A percentile compares a stretch with the other conserved stretches of the same genome.
Evolutionary conservation across 2,888 invertebrate species (phyloP).

Genomic region (Odontocolon sp.): DNA sequence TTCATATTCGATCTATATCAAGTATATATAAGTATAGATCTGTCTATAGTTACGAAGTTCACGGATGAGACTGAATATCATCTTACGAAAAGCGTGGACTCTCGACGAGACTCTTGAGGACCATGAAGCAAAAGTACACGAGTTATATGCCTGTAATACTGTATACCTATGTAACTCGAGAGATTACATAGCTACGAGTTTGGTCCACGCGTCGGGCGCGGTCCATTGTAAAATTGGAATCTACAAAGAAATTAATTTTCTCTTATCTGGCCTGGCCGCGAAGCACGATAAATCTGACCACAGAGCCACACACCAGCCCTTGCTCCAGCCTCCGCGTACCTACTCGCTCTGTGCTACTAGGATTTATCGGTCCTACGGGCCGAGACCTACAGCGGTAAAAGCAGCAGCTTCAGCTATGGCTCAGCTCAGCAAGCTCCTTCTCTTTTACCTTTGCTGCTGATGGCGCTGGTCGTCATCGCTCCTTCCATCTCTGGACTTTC

Average conservation of each 20-base stretch:
- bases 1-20: no score
- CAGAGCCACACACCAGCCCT: constrained; percentile 15
- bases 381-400: constrained; percentile 32
- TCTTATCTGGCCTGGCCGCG: constrained; percentile 53
- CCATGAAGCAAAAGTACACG: constrained; percentile 2
- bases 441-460: constrained; percentile 12
- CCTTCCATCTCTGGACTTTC: background rate
- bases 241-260: constrained; percentile 58
- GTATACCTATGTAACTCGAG: background rate
- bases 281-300: constrained; percentile 53
- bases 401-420: constrained; percentile 8
- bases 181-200: background rate
- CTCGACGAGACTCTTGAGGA: background rate
- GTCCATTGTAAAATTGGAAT: constrained; percentile 56
- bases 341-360: constrained; percentile 14
- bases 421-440: constrained; percentile 6
- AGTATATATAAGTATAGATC: no score
- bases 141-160: constrained; percentile 11
- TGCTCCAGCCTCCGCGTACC: background rate
- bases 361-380: constrained; percentile 55
- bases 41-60: no score
- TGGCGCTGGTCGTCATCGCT: background rate
- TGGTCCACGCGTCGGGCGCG: constrained; percentile 8
- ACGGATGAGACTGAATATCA: no score
- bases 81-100: background rate